Conservation (phyloP, 2,888 invertebrate species). For the Pharmacophagus antenor region DNA sequence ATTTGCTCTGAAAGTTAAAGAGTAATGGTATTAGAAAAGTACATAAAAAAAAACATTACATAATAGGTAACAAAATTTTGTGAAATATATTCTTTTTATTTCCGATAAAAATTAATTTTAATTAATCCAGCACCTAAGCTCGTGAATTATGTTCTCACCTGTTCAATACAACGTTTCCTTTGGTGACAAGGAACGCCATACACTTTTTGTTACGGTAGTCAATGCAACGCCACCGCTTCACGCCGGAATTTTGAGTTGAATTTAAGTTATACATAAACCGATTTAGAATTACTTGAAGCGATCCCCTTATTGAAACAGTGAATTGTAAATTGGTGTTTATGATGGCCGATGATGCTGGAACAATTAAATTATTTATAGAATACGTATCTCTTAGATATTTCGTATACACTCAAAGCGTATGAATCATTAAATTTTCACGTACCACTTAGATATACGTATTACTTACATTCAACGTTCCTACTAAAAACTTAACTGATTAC, state of each 20-base stretch:
- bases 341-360: slow-evolving; percentile 25
- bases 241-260: slow-evolving; percentile 48
- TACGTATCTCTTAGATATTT: neutral
- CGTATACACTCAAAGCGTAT: neutral
- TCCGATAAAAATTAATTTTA: no score
- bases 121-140: neutral
- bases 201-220: slow-evolving; percentile 72
- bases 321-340: slow-evolving; percentile 44
- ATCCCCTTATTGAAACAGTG: slow-evolving; percentile 64
- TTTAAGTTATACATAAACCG: slow-evolving; percentile 72
- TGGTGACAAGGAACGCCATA: slow-evolving; percentile 64
- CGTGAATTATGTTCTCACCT: slow-evolving; percentile 47
- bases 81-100: no score
- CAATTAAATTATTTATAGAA: no score
- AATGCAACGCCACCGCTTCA: slow-evolving; percentile 73
- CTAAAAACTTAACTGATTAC: no score
- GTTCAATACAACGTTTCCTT: slow-evolving; percentile 67
- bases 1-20: slow-evolving; percentile 52
- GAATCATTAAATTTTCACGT: no score
- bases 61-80: no score
- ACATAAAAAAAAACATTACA: no score
- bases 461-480: no score
- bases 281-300: slow-evolving; percentile 71
- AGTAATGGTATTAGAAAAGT: no score
- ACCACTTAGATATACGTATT: no score